A percentile compares a stretch with the other conserved stretches of the same genome.
Evolutionary conservation across 2,113 vertebrate genomes (phyloP).

Genomic region (Trematocara variabile): DNA sequence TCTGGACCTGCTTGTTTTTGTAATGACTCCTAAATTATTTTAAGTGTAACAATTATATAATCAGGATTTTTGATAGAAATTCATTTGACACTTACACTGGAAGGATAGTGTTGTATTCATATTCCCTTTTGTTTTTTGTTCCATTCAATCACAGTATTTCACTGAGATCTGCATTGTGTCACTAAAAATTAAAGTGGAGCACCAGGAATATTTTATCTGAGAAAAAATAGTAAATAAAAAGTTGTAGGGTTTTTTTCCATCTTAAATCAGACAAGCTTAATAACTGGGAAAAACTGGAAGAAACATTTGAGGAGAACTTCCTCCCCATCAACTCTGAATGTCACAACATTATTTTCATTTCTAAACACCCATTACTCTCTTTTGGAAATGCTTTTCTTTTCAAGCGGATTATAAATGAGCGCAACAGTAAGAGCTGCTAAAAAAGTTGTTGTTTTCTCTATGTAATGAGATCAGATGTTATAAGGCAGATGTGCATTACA

Average conservation of each 20-base stretch:
- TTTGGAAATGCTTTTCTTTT: background rate
- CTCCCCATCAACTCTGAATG: background rate
- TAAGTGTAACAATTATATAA: background rate
- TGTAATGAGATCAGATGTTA: background rate
- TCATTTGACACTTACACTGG: background rate
- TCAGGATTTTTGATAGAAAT: background rate
- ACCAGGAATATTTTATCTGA: background rate
- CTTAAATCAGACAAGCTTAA: background rate
- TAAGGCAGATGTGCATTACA: background rate
- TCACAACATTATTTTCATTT: background rate
- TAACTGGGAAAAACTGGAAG: background rate
- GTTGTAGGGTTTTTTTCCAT: rapidly evolving
- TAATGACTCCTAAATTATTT: background rate
- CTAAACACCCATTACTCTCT: background rate
- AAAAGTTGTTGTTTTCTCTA: background rate
- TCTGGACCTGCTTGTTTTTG: background rate
- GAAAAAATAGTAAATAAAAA: background rate
- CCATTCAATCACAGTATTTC: background rate
- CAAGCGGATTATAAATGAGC: background rate
- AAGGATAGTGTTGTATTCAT: background rate
- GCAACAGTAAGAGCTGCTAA: background rate
- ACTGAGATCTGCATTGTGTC: background rate
- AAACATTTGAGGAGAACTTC: background rate
- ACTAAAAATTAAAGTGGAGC: background rate
- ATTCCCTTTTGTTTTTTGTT: background rate